A percentile compares a stretch with the other conserved stretches of the same genome.
Conservation (phyloP, 2,797 vertebrate genomes). For the Intellagama lesueurii region DNA sequence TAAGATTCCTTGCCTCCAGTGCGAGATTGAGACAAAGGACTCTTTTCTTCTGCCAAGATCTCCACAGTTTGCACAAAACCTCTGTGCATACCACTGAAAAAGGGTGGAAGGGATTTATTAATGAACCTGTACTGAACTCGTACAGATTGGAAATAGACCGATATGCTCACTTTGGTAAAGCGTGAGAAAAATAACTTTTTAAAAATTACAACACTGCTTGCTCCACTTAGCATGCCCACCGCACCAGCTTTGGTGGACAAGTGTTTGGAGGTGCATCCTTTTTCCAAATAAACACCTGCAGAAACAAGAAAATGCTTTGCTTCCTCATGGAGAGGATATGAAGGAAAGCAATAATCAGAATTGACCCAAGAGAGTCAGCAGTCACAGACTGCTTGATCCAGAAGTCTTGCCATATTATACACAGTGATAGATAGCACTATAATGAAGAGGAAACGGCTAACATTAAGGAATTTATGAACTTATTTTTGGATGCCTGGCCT, state of each 20-base stretch:
- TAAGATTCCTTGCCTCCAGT: too few relatives aligned
- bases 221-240: not conserved
- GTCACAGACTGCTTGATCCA: too few relatives aligned
- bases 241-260: not conserved
- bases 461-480: not conserved
- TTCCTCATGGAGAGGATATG: not conserved
- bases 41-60: too few relatives aligned
- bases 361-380: not conserved
- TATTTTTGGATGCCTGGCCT: not conserved
- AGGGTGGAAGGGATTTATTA: not conserved
- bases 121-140: not conserved
- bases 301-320: not conserved
- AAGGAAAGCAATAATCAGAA: not conserved
- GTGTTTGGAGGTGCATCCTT: not conserved
- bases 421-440: not conserved
- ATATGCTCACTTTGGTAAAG: too few relatives aligned
- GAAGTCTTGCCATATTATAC: not conserved
- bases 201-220: not conserved
- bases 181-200: too few relatives aligned
- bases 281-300: not conserved
- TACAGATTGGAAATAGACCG: not conserved
- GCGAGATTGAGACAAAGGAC: too few relatives aligned
- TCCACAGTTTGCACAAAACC: too few relatives aligned
- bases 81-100: not conserved
- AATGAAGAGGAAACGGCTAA: not conserved